Evolutionary conservation across 2,888 invertebrate genomes (phyloP).

Genomic region (Eristalis tenax): DNA sequence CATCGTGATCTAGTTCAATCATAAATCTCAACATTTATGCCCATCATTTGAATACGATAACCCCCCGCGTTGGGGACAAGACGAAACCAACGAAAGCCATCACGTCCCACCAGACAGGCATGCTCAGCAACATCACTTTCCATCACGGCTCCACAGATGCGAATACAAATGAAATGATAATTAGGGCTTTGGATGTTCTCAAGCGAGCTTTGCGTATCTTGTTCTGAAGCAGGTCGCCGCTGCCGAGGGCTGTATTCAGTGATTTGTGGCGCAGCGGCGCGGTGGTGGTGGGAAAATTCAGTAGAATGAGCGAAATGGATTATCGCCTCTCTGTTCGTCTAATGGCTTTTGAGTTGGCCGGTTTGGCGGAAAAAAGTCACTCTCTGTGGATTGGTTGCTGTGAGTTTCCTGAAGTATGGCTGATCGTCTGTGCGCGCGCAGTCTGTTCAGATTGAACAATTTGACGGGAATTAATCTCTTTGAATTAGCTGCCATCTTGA

Average conservation of each 20-base stretch:
- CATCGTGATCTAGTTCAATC: constrained; percentile 28
- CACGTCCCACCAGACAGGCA: constrained; percentile 40
- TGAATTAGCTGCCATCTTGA: background rate
- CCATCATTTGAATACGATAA: constrained; percentile 32
- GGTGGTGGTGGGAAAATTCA: background rate
- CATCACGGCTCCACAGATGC: constrained; percentile 12
- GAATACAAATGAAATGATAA: constrained; percentile 46
- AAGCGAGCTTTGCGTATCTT: background rate
- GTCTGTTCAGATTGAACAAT: background rate
- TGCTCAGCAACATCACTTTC: constrained; percentile 29
- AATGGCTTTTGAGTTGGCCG: background rate
- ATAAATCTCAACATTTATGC: constrained; percentile 36
- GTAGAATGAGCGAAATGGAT: background rate
- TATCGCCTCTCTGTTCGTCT: background rate
- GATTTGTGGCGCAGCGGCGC: background rate
- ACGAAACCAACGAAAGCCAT: background rate
- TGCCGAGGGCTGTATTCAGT: background rate
- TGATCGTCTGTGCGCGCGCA: background rate
- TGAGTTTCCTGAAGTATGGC: background rate
- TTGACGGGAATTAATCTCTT: background rate
- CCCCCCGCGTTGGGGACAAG: background rate
- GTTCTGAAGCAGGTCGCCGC: background rate
- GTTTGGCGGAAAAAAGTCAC: background rate
- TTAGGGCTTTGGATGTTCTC: constrained; percentile 7
- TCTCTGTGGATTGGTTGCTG: background rate